Evolutionary conservation across 2,888 invertebrate species (phyloP), one percentile per base, ranked within the genome.

Genomic region (Torymus texanus): DNA sequence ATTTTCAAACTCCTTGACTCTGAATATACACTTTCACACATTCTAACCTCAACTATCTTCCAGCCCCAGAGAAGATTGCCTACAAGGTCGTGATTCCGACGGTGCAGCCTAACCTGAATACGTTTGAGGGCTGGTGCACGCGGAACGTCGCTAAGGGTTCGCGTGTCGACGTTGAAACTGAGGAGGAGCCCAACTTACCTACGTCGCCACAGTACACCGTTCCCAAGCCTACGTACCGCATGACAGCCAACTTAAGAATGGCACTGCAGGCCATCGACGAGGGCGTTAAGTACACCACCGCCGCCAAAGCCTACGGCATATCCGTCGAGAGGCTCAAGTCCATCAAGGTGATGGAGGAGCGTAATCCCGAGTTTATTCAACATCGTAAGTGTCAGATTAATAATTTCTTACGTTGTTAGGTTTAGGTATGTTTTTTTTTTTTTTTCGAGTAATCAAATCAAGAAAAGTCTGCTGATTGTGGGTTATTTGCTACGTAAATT

Each of bases 51-150:
- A 29, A 29, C 10, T 8, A 8, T 41, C 8, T 80, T 73, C 2
- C 61, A 80, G 80, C 80, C 0, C 77, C 74, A 0, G 77, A 78
- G 16, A 77, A 80, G 21, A 78, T 78, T 12, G 61, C 68, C 4
- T 80, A 74, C 59, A 80, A 80, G 62, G 74, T 78, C 0, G 58
- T 80, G 2, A 78, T 21, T 2, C 77, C 77, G 1, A 18, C 14
- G 3, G 5, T 2, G 10, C 67, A 21, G 2, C 21, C 53, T 12
- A 66, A 50, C 14, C 14, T 77, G 8, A 73, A 80, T 21, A 58
- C 72, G 0, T 76, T 80, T 14, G 76, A 73, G 13, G 72, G 68
- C n/a, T 80, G 80, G 76, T 72, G 75, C 11, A 62, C 41, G 62
- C 67, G 76, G 3, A 80, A 80, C 16, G 67, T 75, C 1, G 29